A percentile compares a stretch with the other conserved stretches of the same genome.
phyloP scores from a whole-genome alignment of 2,888 invertebrate genomes.

The Polyommatus icarus region DNA sequence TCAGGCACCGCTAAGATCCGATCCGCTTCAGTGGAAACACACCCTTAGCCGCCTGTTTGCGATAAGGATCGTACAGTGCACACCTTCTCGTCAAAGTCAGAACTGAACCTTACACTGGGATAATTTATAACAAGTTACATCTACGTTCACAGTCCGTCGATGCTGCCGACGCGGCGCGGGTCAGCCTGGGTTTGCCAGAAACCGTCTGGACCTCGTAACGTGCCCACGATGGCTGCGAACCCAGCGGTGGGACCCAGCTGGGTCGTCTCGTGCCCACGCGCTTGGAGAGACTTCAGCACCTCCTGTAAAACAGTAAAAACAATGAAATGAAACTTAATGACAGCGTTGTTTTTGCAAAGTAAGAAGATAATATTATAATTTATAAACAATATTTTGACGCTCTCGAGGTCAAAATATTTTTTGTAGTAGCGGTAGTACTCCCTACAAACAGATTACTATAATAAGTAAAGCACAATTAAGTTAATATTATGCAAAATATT shows the following conservation, averaged over 20 bases:
- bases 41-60: too few relatives aligned
- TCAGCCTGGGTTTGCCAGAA: constrained; percentile 64
- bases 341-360: too few relatives aligned
- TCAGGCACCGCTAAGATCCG: too few relatives aligned
- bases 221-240: constrained; percentile 83
- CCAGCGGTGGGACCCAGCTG: constrained; percentile 75
- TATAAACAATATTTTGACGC: too few relatives aligned
- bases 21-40: too few relatives aligned
- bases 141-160: constrained; percentile 64
- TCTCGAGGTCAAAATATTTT: too few relatives aligned
- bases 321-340: not conserved
- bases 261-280: constrained; percentile 75
- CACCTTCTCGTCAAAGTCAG: not conserved
- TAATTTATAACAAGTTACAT: not conserved
- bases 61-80: too few relatives aligned
- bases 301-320: constrained; percentile 51
- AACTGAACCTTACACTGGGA: not conserved
- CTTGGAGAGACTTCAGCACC: constrained; percentile 65
- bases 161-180: constrained; percentile 72
- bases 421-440: too few relatives aligned
- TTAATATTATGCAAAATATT: too few relatives aligned
- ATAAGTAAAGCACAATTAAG: too few relatives aligned
- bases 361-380: too few relatives aligned
- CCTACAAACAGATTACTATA: too few relatives aligned
- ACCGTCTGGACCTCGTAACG: constrained; percentile 67